Evolutionary conservation across 2,888 invertebrate genomes (phyloP), one percentile per base, ranked within the genome.

Genomic region (Drosophila lutescens): DNA sequence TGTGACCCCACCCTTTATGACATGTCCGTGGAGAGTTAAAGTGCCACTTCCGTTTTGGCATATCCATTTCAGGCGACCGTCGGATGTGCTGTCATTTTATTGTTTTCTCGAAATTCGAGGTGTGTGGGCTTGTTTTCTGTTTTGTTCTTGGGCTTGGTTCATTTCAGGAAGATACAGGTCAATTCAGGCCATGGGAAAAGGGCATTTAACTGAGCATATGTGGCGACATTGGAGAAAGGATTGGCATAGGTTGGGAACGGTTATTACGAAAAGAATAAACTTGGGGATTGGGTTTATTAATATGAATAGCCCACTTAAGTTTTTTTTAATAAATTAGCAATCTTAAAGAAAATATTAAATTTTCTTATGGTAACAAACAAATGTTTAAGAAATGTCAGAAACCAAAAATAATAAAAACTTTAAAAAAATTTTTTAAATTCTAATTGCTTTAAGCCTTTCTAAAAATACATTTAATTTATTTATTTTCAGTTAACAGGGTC

Each of bases 21-120:
- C 56, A 38, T 60, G 76, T 61, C 70, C 69, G 58, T 55, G 51
- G 17, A 23, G 49, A 80, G 74, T 74, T 72, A 86, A 82, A 79
- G 84, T 76, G 80, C 46, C 77, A 68, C 66, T 86, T 83, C 88
- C 83, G 72, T 59, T 58, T 71, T 30, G 40, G 26, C 58, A 59
- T 59, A 59, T 59, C 20, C 57, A 41, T 59, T 57, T 57, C 58
- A 44, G 69, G 47, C 30, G 12, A 60, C 34, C 10, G 23, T 58
- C 43, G 38, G 51, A 36, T 53, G 59, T 71, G 53, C 63, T 70
- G 66, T 72, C 67, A 60, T 76, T 72, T 58, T 74, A 71, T 69
- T 51, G 51, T 32, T 9, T 59, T 71, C 51, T 59, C 26, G 51
- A 53, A 70, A 71, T 34, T 8, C 26, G 20, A 69, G 72, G 60